Conservation (phyloP, 2,888 invertebrate species). For the Trachelus iudaicus region DNA sequence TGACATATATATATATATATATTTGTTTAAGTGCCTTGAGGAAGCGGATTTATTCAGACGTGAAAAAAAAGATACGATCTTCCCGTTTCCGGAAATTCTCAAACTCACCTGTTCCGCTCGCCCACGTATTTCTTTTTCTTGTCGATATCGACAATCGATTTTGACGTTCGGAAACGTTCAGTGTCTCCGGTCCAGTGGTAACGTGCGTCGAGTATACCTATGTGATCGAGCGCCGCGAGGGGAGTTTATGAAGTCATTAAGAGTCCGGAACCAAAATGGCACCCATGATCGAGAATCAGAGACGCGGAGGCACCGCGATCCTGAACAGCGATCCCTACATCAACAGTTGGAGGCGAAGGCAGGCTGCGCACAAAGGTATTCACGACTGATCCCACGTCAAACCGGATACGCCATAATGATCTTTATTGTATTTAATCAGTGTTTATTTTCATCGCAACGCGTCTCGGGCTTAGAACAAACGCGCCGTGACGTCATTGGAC, state of each 20-base stretch:
- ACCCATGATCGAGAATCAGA: conserved; percentile 42
- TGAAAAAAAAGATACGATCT: neutral
- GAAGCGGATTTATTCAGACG: neutral
- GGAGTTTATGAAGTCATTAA: neutral
- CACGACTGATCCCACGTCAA: neutral
- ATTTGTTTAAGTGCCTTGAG: neutral
- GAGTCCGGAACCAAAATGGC: conserved; percentile 33
- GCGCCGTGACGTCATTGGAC: neutral
- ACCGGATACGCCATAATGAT: neutral
- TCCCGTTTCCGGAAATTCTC: neutral
- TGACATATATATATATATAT: neutral
- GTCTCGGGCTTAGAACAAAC: neutral
- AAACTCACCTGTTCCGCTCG: neutral
- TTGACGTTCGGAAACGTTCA: neutral
- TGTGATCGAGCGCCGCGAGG: neutral
- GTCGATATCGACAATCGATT: neutral
- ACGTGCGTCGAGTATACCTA: neutral
- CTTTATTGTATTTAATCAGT: neutral
- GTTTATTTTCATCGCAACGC: neutral
- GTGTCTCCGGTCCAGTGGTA: neutral
- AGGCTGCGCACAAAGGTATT: conserved; percentile 36
- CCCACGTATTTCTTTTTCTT: neutral
- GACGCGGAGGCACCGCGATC: conserved; percentile 23
- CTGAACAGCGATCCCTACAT: conserved; percentile 43
- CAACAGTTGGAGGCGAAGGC: conserved; percentile 46